phyloP scores from a whole-genome alignment of 2,888 invertebrate species.

The Caenorhabditis sp. region DNA sequence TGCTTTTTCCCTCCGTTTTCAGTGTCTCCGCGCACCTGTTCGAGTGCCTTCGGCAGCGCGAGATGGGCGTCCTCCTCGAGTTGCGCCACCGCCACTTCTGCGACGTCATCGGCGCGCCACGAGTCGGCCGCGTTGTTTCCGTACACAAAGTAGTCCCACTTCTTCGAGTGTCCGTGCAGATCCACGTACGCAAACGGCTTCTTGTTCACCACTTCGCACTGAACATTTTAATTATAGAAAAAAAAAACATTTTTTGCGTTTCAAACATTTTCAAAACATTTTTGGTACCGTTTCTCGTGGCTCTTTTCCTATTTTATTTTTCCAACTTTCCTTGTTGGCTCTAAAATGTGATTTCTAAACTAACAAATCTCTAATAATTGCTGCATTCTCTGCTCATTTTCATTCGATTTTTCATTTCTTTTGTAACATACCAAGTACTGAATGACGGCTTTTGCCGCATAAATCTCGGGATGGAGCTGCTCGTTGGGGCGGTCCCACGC shows the following conservation, averaged over 20 bases:
- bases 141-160: conserved; percentile 90
- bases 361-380: no score
- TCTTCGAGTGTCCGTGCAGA: conserved; percentile 93
- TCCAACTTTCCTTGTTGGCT: no score
- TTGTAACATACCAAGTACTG: conserved; percentile 78
- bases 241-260: no score
- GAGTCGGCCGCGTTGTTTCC: conserved; percentile 85
- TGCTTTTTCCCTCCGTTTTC: no score
- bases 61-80: conserved; percentile 44
- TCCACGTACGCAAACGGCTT: conserved; percentile 86
- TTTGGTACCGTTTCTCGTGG: no score
- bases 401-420: no score
- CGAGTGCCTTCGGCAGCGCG: conserved; percentile 43
- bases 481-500: conserved; percentile 90
- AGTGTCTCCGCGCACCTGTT: no score
- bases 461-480: conserved; percentile 93
- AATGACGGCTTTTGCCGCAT: conserved; percentile 86
- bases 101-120: conserved; percentile 65
- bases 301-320: no score
- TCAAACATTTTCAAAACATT: no score
- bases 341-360: no score
- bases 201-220: conserved; percentile 67
- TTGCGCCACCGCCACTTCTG: conserved; percentile 1
- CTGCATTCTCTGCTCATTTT: no score
- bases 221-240: no score